Evolutionary conservation across 2,113 vertebrate species (phyloP).

Genomic region (Poicephalus meyeri): DNA sequence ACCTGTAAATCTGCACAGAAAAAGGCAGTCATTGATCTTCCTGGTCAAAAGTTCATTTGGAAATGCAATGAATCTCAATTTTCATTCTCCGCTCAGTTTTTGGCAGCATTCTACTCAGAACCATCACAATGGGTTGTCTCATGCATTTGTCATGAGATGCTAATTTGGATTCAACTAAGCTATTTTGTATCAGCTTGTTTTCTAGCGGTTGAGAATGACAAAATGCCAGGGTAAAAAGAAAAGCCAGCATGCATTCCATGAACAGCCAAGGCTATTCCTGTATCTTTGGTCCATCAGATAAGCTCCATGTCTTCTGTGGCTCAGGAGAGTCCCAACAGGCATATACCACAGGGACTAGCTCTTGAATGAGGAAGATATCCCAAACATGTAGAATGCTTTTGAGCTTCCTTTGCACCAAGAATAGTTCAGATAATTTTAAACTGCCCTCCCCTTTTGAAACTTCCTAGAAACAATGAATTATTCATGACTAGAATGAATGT

Average conservation of each 20-base stretch:
- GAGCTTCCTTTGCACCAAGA: neutral
- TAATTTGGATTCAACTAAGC: neutral
- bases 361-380: neutral
- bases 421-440: neutral
- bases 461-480: neutral
- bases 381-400: neutral
- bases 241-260: rapidly evolving
- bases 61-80: conserved; percentile 7
- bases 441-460: neutral
- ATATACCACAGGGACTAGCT: neutral
- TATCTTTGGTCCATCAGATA: neutral
- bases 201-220: neutral
- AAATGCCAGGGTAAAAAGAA: neutral
- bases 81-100: neutral
- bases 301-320: rapidly evolving
- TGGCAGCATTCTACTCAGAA: neutral
- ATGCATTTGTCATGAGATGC: neutral
- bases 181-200: neutral
- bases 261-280: neutral
- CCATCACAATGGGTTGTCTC: neutral
- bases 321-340: neutral
- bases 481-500: neutral
- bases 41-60: neutral
- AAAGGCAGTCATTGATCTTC: conserved; percentile 3
- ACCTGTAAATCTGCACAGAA: neutral